These are phyloP conservation scores for Carassius gibelio DNA, from an alignment of 2,113 vertebrate species.

Conservation along the genomic window DNA sequence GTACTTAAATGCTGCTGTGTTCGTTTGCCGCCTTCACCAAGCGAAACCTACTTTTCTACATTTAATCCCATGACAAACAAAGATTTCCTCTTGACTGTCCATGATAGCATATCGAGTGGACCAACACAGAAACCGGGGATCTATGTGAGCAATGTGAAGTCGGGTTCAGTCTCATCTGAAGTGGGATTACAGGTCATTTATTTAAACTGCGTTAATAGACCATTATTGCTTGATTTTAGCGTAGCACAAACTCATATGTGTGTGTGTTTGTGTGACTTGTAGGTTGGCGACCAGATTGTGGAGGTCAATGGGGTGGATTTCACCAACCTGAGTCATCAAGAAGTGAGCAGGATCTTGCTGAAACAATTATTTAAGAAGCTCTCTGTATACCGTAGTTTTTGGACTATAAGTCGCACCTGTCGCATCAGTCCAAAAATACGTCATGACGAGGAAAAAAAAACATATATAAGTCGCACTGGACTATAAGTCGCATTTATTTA, in stretches of 20 bases:
- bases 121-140: slow-evolving; percentile 95
- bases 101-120: slow-evolving; percentile 91
- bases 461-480: too few species aligned
- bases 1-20: too few species aligned
- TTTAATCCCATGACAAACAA: not conserved
- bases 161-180: slow-evolving; percentile 89
- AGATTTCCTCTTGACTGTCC: not conserved
- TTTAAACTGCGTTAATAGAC: not conserved
- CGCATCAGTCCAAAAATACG: too few species aligned
- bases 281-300: slow-evolving; percentile 96
- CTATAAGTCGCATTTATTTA: too few species aligned
- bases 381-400: not conserved
- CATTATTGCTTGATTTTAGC: not conserved
- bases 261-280: slow-evolving; percentile 19
- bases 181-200: slow-evolving; percentile 89
- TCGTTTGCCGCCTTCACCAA: too few species aligned
- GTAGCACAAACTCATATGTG: not conserved
- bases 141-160: slow-evolving; percentile 94
- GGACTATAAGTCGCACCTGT: too few species aligned
- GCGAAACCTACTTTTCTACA: not conserved
- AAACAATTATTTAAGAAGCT: not conserved
- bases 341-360: slow-evolving; percentile 74
- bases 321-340: slow-evolving; percentile 88
- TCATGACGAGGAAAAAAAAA: too few species aligned
- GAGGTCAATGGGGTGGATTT: slow-evolving; percentile 97